Evolutionary conservation across 2,113 vertebrate species (phyloP), one percentile per base, ranked within the genome.

Genomic region (Microcebus jonahi): DNA sequence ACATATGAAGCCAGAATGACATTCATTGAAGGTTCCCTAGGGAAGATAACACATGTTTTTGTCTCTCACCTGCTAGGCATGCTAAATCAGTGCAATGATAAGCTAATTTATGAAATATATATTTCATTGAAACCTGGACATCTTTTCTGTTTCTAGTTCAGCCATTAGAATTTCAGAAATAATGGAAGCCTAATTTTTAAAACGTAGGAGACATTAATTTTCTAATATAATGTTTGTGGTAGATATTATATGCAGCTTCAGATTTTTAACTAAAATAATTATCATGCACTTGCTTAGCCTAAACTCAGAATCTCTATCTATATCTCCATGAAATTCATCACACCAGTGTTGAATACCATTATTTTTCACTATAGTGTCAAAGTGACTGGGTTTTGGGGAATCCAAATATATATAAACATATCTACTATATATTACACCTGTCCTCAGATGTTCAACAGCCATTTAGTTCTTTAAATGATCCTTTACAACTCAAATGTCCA

Each of bases 61-160:
- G 98, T 98, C 99, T 98, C 99, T 99, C 98, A 99, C 99, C 99
- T 99, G 99, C 99, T 99, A 99, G 99, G 99, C 99, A 99, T 99
- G 98, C 98, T 99, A 99, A 99, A 99, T 99, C 99, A 99, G 98
- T 98, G 98, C 98, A 98, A 98, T 99, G 99, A 99, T 99, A 99
- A 99, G 99, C 99, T 99, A 99, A 99, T 99, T 99, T 98, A 99
- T 98, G 97, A 98, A 98, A 99, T 98, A 98, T 98, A 98, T 98
- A 99, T 99, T 99, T 99, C 99, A 98, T 92, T 98, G 98, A 98
- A 99, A 99, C 98, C 96, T 98, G 98, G 98, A 99, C 98, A 98
- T 99, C 98, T 99, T 99, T 99, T 99, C 98, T 99, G 98, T 99
- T 99, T 98, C 98, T 98, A 98, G 97, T 98, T 98, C 97, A 98